These are phyloP conservation scores for Dasyurus viverrinus DNA, from an alignment of 2,113 vertebrate genomes.

Conservation along the genomic window DNA sequence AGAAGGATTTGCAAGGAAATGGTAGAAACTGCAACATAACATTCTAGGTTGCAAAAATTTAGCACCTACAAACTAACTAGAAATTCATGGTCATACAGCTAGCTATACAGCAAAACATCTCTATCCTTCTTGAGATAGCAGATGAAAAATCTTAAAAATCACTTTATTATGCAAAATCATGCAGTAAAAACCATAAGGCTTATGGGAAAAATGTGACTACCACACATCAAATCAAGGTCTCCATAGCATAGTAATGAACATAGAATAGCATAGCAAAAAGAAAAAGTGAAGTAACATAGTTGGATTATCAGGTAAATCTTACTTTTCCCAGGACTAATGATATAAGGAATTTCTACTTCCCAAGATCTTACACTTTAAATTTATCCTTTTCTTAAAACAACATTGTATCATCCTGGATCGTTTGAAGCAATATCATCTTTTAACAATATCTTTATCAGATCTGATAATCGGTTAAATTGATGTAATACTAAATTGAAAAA, in stretches of 20 bases:
- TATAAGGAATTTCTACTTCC: neutral
- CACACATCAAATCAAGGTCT: neutral
- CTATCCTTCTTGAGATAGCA: neutral
- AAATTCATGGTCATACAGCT: neutral
- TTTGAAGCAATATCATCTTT: neutral
- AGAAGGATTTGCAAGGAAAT: neutral
- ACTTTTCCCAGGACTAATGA: neutral
- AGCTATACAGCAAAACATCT: neutral
- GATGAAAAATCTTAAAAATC: neutral
- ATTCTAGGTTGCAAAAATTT: neutral
- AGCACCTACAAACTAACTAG: neutral
- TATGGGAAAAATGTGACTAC: neutral
- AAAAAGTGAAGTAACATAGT: neutral
- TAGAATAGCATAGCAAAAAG: too few species aligned
- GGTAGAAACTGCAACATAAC: neutral
- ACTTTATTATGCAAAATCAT: neutral
- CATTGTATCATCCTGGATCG: neutral
- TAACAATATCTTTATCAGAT: neutral
- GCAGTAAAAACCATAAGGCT: neutral
- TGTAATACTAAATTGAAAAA: neutral
- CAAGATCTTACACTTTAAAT: neutral
- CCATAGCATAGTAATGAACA: neutral
- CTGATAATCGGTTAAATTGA: neutral
- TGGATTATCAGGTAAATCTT: neutral
- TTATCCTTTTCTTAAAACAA: neutral